Evolutionary conservation across 2,888 invertebrate species (phyloP), one percentile per base, ranked within the genome.

Genomic region (Drosophila lutescens): DNA sequence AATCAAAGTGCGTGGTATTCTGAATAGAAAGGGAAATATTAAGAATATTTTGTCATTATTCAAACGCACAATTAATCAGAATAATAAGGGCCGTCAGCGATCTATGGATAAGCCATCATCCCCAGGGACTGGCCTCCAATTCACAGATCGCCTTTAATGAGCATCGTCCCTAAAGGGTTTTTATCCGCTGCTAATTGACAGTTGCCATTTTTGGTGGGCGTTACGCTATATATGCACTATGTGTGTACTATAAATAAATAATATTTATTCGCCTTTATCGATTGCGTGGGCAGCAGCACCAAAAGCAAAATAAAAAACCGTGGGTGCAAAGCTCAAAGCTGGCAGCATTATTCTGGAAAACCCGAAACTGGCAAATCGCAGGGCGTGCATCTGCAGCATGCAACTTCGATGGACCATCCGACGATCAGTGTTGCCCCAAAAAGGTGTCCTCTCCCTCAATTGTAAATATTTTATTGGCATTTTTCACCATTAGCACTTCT

Each of bases 311-410:
- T 0, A 26, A 67, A 58, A 67, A 65, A 69, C 76, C 76, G 70
- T 80, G 70, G 73, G 62, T 41, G 44, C 71, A 41, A 61, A 30
- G 44, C 61, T 61, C 63, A 15, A 38, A 46, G 71, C 40, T 41
- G 36, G 44, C 43, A 62, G 50, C 56, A 57, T 40, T 57, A 32
- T 44, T 46, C n/a, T 32, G 9, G 30, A 43, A 50, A 44, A 17
- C 17, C 30, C 47, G 30, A 43, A 43, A 30, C 23, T 32, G 36
- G 66, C 66, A 32, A 88, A 88, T 84, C 89, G 69, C 46, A 44
- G 67, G 62, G 74, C 89, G 84, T 85, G 84, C 87, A 85, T 85
- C 84, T 81, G 67, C 32, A 15, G 49, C 60, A 67, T 70, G 71
- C 59, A 36, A 57, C 88, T 86, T 70, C 80, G 80, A 88, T 81